Percentiles rank a stretch among this genome's conserved stretches.
These are phyloP conservation scores for Clarias batrachus DNA, from an alignment of 2,113 vertebrate species.

Conservation along the genomic window DNA sequence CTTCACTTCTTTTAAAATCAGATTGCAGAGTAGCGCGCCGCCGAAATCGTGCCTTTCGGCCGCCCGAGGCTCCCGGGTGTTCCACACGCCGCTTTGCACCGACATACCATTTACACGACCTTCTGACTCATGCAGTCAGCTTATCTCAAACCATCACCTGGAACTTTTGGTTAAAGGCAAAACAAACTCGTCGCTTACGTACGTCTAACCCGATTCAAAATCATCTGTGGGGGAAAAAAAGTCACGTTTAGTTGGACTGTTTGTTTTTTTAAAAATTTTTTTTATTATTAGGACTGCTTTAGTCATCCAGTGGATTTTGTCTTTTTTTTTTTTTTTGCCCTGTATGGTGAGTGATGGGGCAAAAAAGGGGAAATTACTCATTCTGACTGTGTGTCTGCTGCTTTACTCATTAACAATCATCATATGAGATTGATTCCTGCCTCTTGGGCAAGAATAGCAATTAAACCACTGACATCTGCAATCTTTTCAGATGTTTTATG, in stretches of 20 bases:
- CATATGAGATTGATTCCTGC: background rate
- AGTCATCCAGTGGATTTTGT: background rate
- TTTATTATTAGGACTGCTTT: background rate
- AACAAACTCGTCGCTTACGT: conserved; percentile 19
- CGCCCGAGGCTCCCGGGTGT: background rate
- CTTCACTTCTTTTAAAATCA: background rate
- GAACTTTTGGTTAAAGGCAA: conserved; percentile 19
- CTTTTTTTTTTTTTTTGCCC: background rate
- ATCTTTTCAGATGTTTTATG: background rate
- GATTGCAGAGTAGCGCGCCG: background rate
- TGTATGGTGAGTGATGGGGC: background rate
- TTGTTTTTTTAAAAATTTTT: too few relatives aligned
- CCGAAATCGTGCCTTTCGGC: background rate
- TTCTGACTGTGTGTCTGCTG: background rate
- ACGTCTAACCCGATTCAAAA: conserved; percentile 1
- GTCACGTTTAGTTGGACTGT: background rate
- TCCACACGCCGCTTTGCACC: background rate
- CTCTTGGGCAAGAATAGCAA: background rate
- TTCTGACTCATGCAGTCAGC: conserved; percentile 12
- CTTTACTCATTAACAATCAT: background rate
- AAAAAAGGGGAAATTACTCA: background rate
- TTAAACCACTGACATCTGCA: conserved; percentile 1
- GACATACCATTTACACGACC: background rate
- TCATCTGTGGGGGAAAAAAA: background rate
- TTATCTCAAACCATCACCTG: conserved; percentile 34